phyloP scores from a whole-genome alignment of 2,797 vertebrate genomes.

The Holocentrus rufus region DNA sequence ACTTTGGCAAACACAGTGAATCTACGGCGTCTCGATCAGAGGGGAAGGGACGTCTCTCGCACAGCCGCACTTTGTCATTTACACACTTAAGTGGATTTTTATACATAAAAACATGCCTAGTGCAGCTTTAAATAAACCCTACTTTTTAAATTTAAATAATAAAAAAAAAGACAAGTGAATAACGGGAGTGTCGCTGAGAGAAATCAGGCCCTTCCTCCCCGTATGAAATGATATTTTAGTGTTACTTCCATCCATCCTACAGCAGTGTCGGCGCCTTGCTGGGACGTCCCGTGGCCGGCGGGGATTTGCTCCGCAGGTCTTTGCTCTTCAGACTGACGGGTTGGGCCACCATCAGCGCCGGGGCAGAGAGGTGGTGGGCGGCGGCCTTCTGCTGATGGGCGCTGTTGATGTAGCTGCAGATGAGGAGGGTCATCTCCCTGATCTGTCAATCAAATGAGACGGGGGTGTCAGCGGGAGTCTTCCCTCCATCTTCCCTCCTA shows the following conservation, averaged over 20 bases:
- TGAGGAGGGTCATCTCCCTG: constrained; percentile 93
- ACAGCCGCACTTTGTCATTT: too few relatives aligned
- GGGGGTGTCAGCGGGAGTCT: neutral
- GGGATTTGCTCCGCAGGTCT: constrained; percentile 84
- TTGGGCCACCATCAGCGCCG: constrained; percentile 86
- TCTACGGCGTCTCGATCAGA: too few relatives aligned
- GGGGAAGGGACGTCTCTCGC: too few relatives aligned
- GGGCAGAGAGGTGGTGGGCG: constrained; percentile 92
- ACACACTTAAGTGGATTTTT: neutral
- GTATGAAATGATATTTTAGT: too few relatives aligned
- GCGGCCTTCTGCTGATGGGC: constrained; percentile 90
- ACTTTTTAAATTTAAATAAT: constrained; percentile 4
- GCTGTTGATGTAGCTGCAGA: constrained; percentile 95
- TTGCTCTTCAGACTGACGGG: constrained; percentile 83
- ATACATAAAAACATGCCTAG: neutral
- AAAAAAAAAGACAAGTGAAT: constrained; percentile 12
- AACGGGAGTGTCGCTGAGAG: neutral
- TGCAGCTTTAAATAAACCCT: neutral
- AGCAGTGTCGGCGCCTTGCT: constrained; percentile 92
- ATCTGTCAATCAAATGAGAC: constrained; percentile 82
- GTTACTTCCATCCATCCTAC: constrained; percentile 58
- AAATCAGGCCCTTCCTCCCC: neutral
- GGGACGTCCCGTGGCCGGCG: constrained; percentile 83
- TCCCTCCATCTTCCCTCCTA: neutral
- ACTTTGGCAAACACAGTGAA: too few relatives aligned